Evolutionary conservation across 2,113 vertebrate species (phyloP).

Genomic region (Lepus americanus): DNA sequence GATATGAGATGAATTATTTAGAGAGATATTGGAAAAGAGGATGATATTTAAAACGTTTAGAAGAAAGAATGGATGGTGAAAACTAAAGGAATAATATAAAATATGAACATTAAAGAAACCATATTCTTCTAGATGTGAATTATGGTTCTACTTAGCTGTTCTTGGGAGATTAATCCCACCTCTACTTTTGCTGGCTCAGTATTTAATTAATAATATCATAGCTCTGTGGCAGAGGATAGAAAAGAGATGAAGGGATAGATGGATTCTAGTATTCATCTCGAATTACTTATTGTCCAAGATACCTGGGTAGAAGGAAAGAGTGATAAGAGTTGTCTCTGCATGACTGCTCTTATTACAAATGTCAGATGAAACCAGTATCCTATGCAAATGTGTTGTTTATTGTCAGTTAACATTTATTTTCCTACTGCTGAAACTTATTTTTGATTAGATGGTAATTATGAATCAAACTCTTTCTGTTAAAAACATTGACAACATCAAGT

Average conservation of each 20-base stretch:
- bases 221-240: background rate
- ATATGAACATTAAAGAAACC: background rate
- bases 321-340: background rate
- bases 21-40: background rate
- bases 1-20: background rate
- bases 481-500: background rate
- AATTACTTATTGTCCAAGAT: background rate
- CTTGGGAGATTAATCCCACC: background rate
- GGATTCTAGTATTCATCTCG: background rate
- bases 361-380: background rate
- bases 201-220: background rate
- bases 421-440: background rate
- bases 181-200: background rate
- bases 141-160: background rate
- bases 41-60: background rate
- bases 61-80: background rate
- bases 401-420: background rate
- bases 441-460: slow-evolving; percentile 7
- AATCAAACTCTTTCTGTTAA: background rate
- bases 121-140: background rate
- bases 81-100: background rate
- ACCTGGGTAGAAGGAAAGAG: background rate
- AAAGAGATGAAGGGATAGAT: background rate
- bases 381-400: background rate
- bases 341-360: background rate